Evolutionary conservation across 2,797 vertebrate genomes (phyloP), one percentile per base, ranked within the genome.

Genomic region (Molossus molossus): DNA sequence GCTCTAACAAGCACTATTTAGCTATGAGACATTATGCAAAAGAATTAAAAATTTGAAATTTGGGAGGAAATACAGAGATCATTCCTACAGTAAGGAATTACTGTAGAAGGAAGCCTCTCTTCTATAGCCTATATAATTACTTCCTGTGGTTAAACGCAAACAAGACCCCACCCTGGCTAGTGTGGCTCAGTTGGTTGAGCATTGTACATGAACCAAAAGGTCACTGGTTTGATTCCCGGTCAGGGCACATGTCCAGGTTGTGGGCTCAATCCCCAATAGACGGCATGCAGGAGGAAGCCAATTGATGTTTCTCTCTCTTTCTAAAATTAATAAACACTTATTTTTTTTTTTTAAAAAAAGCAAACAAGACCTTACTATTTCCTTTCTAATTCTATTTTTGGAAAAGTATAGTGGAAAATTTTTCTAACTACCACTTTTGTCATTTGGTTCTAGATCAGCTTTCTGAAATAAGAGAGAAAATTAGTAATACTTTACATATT

Each of bases 1-100:
- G 53, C 29, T 96, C 58, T 83, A 70, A 60, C n/a, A 40, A 67
- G 80, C 37, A 86, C 60, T 83, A 58, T 40, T 89, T 33, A 58
- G 40, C 25, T 94, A 72, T 73, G 53, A 92, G n/a, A 69, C 11
- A 73, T 69, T 86, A 82, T 45, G 83, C 53, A 92, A 92, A 83
- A 69, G 0, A 79, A 75, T 87, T 21, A 62, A 15, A 20, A 73
- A 70, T 70, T 40, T 86, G 37, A 91, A 91, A 75, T 77, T 77
- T 58, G n/a, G 45, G 79, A 85, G n/a, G 4, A 81, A 94, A 93
- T 50, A 76, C 3, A 88, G 57, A 95, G 25, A 50, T 33, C 25
- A 95, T 25, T 9, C 3, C 4, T 79, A 27, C 45, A 91, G 82
- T 57, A 53, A 93, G 21, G 29, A 91, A 58, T 90, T 64, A 67